Evolutionary conservation across 1,140 invertebrate species (phyloP).

Genomic region (Dendroctonus valens): DNA sequence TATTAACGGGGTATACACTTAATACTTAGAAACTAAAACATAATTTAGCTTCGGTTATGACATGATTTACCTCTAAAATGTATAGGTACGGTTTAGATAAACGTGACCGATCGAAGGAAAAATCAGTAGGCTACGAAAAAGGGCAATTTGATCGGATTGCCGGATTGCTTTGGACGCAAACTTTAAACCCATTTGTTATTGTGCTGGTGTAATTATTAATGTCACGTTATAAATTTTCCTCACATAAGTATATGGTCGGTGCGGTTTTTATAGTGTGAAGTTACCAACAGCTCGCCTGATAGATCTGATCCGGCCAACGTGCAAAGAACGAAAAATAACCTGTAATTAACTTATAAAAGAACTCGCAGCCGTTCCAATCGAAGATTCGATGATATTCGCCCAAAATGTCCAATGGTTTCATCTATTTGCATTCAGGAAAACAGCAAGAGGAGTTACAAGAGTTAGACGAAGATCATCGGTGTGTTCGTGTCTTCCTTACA

Average conservation of each 20-base stretch:
- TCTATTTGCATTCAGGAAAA: too few species aligned
- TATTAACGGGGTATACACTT: constrained; percentile 18
- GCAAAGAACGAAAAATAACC: too few species aligned
- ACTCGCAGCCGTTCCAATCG: background rate
- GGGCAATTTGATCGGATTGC: constrained; percentile 21
- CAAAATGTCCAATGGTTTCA: too few species aligned
- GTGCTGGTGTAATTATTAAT: constrained; percentile 26
- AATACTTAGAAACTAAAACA: constrained; percentile 30
- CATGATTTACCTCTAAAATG: constrained; percentile 26
- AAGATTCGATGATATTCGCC: too few species aligned
- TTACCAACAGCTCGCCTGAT: constrained; percentile 18
- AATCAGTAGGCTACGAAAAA: constrained; percentile 26
- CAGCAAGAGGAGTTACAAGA: too few species aligned
- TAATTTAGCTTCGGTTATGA: constrained; percentile 17
- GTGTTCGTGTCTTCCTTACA: too few species aligned
- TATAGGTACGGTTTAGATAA: constrained; percentile 26
- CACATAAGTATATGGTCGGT: constrained; percentile 13
- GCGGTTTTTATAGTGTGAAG: constrained; percentile 27
- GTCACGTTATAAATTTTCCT: constrained; percentile 27
- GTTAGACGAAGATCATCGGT: too few species aligned
- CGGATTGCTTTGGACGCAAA: constrained; percentile 21
- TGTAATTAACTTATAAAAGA: too few species aligned
- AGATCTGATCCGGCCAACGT: too few species aligned
- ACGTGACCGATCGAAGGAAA: constrained; percentile 27
- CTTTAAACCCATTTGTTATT: constrained; percentile 20